These are phyloP conservation scores for Phenacoccus solenopsis DNA, from an alignment of 1,140 invertebrate species.

Conservation along the genomic window DNA sequence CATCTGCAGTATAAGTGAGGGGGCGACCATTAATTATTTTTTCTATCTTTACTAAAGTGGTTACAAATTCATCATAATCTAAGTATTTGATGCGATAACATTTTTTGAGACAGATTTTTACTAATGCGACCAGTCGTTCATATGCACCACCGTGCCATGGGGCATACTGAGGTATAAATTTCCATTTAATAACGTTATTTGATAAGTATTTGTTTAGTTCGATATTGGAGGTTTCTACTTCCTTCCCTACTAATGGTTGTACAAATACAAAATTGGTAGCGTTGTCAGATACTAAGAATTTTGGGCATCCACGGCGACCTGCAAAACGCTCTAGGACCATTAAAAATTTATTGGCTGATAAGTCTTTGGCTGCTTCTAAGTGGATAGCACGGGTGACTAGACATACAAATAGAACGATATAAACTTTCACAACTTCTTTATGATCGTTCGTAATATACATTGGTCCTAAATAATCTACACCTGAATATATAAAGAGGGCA, in stretches of 20 bases:
- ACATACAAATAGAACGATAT: neutral
- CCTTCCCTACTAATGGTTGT: neutral
- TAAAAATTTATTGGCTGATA: neutral
- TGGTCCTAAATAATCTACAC: no score
- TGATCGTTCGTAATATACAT: no score
- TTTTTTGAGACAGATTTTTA: neutral
- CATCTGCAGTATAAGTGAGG: neutral
- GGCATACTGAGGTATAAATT: conserved; percentile 2
- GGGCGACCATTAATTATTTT: neutral
- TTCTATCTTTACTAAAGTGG: neutral
- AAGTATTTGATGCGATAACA: neutral
- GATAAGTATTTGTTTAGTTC: neutral
- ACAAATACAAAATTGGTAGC: neutral
- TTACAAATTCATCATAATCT: neutral
- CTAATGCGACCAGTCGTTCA: neutral
- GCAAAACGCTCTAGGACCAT: neutral
- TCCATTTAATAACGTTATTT: neutral
- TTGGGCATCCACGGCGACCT: neutral
- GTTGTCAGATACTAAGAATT: neutral
- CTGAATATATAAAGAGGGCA: no score
- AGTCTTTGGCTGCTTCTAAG: neutral
- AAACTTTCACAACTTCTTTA: conserved; percentile 8
- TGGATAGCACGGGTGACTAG: neutral
- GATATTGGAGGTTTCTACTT: neutral
- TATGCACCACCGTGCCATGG: neutral